Base-by-base conservation (phyloP, 1,140 invertebrate genomes). In the Oreohelix idahoensis region DNA sequence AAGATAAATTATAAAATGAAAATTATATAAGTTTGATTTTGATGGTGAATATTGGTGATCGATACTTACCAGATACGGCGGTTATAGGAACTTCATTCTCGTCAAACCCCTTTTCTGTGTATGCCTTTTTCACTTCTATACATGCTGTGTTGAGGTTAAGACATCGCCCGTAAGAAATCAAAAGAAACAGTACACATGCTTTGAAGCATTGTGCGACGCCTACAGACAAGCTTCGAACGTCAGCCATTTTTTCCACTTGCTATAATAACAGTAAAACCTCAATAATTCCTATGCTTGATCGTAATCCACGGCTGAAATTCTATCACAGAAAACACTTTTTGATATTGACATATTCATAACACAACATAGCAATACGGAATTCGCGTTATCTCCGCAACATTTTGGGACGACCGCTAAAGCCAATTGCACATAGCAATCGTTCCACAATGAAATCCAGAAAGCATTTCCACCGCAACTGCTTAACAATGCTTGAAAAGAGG, bases 91-190 rank as follows among this genome's bases (percentile, higher is more conserved):
- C 86, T 70, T 88, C 86, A 73, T 87, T 85, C 77, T 87, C 86
- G 77, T 84, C 84, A 39, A 84, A 83, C 38, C 87, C 87, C 78
- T 87, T 86, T 70, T 84, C 81, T 74, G 85, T 85, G 42, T 86
- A 88, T 15, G 86, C 85, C 70, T 83, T 86, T 53, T 87, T 87
- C 13, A 87, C 85, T 78, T 88, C 87, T 76, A 87, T 85, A 84
- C 87, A 88, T 20, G 84, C 83, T 84, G 86, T 81, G 85, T 86
- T 85, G 79, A 84, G 81, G 79, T 82, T 83, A 42, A 70, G 49
- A 79, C 71, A 71, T 83, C 69, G 78, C 63, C 66, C 66, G 87
- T 78, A 78, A 75, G 79, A 84, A 69, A 85, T 75, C 76, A 63
- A 32, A 70, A 84, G 81, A 80, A 79, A 84, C 80, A 78, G 77